A percentile compares a stretch with the other conserved stretches of the same genome.
phyloP scores from a whole-genome alignment of 2,113 vertebrate genomes.

The Lampris megalopsis region DNA sequence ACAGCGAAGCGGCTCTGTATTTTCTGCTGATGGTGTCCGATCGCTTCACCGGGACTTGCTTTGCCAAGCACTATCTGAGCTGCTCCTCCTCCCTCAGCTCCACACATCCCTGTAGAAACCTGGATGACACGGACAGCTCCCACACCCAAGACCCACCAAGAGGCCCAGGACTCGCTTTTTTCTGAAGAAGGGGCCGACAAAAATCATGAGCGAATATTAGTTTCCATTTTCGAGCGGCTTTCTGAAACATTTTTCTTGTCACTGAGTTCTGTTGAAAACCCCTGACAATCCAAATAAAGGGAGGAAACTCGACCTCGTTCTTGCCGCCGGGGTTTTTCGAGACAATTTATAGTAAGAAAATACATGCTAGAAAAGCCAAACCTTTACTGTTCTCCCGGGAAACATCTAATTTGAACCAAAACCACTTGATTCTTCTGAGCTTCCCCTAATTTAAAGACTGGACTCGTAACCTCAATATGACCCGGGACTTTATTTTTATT shows the following conservation, averaged over 20 bases:
- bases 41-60: constrained; percentile 59
- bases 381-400: constrained; percentile 67
- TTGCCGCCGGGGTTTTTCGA: constrained; percentile 62
- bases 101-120: constrained; percentile 41
- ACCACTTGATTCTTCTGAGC: constrained; percentile 74
- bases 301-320: constrained; percentile 74
- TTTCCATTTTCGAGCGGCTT: constrained; percentile 55
- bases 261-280: constrained; percentile 70
- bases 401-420: constrained; percentile 39
- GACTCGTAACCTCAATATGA: constrained; percentile 36
- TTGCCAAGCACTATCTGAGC: constrained; percentile 73
- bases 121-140: constrained; percentile 47
- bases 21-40: constrained; percentile 72
- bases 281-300: constrained; percentile 76
- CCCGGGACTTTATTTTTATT: constrained; percentile 56
- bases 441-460: constrained; percentile 77
- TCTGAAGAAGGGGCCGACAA: constrained; percentile 65
- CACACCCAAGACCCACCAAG: constrained; percentile 29
- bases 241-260: constrained; percentile 40
- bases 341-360: constrained; percentile 67
- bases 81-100: constrained; percentile 58
- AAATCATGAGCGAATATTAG: constrained; percentile 57
- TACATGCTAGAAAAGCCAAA: constrained; percentile 63
- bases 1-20: constrained; percentile 50
- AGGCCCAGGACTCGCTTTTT: too few relatives aligned